Evolutionary conservation across 2,888 invertebrate genomes (phyloP), one percentile per base, ranked within the genome.

Genomic region (Monopis laevigella): DNA sequence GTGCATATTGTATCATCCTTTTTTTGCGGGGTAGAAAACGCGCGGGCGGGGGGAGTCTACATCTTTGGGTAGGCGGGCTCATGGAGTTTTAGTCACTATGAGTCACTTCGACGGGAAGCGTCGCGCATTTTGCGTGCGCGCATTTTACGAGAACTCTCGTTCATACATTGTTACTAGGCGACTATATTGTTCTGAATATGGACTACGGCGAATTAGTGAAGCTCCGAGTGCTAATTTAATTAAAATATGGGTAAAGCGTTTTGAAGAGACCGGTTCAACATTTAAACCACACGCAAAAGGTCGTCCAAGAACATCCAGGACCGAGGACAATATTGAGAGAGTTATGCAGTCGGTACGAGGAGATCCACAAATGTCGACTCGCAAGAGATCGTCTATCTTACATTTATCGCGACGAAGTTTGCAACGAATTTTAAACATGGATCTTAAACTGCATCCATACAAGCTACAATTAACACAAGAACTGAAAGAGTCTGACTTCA

Each of bases 231-330:
- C 32, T 5, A 8, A 4, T 13, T 34, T 40, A 16, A 45, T 48
- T 38, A 43, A 34, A 24, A 46, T 44, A 24, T 48, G 46, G 46
- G 44, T 46, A 7, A 12, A 19, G 29, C 48, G 46, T 44, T 49
- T 49, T 32, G 46, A 50, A 41, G 45, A 47, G 46, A 50, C 46
- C 28, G 46, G 46, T 43, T 47, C 48, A 34, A 49, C 47, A 43
- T 26, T 47, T 39, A 47, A 45, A 42, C 40, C 43, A 34, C 44
- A 45, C 16, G 48, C 45, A 48, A 42, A 44, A 16, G 46, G 50
- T 30, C 36, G 48, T 39, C 47, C 48, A 30, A 45, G 50, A 42
- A 46, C 49, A 28, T 47, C 50, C 36, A 38, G 41, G 10, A 44
- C 8, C 5, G 18, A 44, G 36, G 41, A 44, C 13, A 44, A 41